Evolutionary conservation across 2,113 vertebrate species (phyloP).

Genomic region (Chrysemys picta): DNA sequence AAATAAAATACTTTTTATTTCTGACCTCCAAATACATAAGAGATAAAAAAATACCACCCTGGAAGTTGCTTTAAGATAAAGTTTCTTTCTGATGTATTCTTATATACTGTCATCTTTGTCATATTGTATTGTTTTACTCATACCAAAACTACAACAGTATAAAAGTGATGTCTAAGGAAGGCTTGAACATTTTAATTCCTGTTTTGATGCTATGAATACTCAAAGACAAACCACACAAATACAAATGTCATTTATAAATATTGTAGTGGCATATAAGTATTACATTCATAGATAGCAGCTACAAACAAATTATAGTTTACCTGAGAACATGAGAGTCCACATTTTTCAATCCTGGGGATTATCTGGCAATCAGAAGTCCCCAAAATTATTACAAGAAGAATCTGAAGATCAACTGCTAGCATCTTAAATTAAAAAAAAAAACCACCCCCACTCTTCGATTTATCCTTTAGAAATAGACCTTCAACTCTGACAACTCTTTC

Average conservation of each 20-base stretch:
- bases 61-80: background rate
- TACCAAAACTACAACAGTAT: constrained; percentile 23
- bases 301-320: constrained; percentile 62
- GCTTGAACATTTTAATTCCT: background rate
- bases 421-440: constrained; percentile 9
- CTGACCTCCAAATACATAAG: background rate
- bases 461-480: constrained; percentile 29
- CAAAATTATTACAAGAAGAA: constrained; percentile 58
- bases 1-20: background rate
- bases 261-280: background rate
- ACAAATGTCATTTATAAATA: background rate
- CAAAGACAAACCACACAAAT: background rate
- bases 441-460: constrained; percentile 28
- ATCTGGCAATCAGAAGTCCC: constrained; percentile 64
- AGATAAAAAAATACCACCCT: background rate
- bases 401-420: constrained; percentile 42
- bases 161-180: background rate
- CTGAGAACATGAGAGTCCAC: constrained; percentile 76
- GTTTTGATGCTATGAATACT: background rate
- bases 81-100: background rate
- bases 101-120: background rate
- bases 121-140: background rate
- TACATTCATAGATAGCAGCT: constrained; percentile 9
- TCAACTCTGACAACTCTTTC: constrained; percentile 61
- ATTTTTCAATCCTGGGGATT: constrained; percentile 77